phyloP scores from a whole-genome alignment of 92 coral and sea anemone genomes.

The Montipora capitata region DNA sequence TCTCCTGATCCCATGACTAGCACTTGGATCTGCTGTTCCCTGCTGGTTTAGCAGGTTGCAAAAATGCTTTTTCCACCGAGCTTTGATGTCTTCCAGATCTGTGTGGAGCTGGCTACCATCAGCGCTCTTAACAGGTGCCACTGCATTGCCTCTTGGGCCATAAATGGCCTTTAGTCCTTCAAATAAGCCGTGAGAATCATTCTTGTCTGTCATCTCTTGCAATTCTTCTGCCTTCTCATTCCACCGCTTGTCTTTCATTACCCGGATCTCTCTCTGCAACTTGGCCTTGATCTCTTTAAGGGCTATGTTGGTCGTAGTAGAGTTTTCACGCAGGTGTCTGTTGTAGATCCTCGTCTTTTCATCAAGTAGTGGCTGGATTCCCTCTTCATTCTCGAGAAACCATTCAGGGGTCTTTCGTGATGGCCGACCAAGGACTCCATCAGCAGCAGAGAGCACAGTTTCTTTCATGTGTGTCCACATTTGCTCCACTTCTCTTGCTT shows the following conservation, averaged over 20 bases:
- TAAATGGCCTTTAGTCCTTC: background rate
- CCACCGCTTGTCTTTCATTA: conserved; percentile 6
- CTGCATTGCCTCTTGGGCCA: no score
- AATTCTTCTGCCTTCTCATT: background rate
- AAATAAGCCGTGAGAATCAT: background rate
- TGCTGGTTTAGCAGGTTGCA: background rate
- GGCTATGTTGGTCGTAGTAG: background rate
- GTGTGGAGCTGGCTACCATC: no score
- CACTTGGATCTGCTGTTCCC: no score
- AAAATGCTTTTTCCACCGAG: background rate
- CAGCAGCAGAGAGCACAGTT: background rate
- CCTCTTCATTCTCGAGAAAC: background rate
- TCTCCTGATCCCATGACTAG: no score
- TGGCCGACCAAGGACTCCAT: background rate
- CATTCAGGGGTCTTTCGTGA: background rate
- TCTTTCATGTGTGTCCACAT: background rate
- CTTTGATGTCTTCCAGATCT: background rate
- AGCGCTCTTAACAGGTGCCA: no score
- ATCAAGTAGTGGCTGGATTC: background rate
- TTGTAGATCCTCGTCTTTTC: no score
- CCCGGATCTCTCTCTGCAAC: background rate
- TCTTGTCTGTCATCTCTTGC: conserved; percentile 5
- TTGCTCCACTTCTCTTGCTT: background rate
- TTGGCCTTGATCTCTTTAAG: background rate
- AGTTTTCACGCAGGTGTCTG: no score